phyloP scores from a whole-genome alignment of 2,113 vertebrate species.

The Phrynocephalus versicolor region DNA sequence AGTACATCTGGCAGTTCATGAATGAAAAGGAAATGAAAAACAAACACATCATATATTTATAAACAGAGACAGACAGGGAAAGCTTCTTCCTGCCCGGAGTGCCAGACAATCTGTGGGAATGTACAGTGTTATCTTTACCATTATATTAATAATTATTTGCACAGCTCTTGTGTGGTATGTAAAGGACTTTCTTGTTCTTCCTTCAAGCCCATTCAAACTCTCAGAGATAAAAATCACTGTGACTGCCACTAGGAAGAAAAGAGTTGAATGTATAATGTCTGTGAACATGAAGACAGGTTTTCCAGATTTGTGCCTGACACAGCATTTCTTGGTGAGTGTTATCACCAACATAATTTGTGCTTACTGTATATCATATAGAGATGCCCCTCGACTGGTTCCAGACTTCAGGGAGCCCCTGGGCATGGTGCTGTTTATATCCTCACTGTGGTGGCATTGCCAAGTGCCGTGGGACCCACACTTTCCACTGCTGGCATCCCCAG shows the following conservation, averaged over 20 bases:
- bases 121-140: background rate
- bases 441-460: too few relatives aligned
- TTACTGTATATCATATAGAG: too few relatives aligned
- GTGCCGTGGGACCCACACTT: too few relatives aligned
- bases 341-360: too few relatives aligned
- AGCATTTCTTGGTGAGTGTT: too few relatives aligned
- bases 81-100: constrained; percentile 2
- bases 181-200: background rate
- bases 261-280: too few relatives aligned
- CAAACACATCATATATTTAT: constrained; percentile 16
- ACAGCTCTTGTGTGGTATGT: background rate
- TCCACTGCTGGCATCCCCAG: too few relatives aligned
- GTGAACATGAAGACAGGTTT: too few relatives aligned
- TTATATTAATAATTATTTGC: constrained; percentile 16
- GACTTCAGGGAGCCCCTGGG: too few relatives aligned
- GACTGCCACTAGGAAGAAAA: background rate
- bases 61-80: background rate
- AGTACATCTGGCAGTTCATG: background rate
- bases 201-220: background rate
- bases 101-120: constrained; percentile 23
- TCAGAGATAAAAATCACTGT: background rate
- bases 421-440: too few relatives aligned
- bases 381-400: too few relatives aligned
- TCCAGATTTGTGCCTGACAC: too few relatives aligned
- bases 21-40: constrained; percentile 23